phyloP scores from a whole-genome alignment of 37 sponge, comb jelly and placozoan species.

The Aphrocallistes beatrix region DNA sequence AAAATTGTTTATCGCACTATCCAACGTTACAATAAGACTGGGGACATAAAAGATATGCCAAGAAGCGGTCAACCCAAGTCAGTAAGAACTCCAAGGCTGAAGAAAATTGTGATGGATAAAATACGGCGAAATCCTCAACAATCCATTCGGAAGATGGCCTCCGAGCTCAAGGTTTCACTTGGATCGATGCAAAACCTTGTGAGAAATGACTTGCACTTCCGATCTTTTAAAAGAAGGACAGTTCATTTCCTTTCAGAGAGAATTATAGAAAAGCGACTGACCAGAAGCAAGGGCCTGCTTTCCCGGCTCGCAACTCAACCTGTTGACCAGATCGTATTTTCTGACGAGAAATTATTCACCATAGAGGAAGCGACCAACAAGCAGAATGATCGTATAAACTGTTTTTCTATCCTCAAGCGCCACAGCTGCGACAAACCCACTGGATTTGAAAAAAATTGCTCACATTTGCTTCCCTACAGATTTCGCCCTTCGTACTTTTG shows the following conservation, averaged over 20 bases:
- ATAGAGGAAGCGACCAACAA: neutral
- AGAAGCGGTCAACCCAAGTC: neutral
- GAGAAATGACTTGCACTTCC: neutral
- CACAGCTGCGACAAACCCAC: no score
- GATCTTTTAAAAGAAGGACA: neutral
- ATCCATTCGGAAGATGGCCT: neutral
- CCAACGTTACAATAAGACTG: neutral
- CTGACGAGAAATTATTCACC: neutral
- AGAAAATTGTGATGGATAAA: neutral
- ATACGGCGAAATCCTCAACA: neutral
- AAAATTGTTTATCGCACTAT: neutral
- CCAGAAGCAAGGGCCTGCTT: neutral
- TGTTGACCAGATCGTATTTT: neutral
- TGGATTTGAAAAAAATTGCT: no score
- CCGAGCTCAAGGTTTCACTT: neutral
- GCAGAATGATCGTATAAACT: no score
- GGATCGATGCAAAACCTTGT: neutral
- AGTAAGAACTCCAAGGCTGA: neutral
- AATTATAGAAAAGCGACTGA: neutral
- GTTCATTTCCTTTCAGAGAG: neutral
- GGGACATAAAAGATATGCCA: neutral
- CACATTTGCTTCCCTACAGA: no score
- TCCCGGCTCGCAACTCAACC: neutral
- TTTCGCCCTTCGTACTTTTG: no score
- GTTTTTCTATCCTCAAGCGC: no score